Percentiles rank a stretch among this genome's conserved stretches.
Conservation (phyloP, 1,140 invertebrate species). For the Pissodes strobi region DNA sequence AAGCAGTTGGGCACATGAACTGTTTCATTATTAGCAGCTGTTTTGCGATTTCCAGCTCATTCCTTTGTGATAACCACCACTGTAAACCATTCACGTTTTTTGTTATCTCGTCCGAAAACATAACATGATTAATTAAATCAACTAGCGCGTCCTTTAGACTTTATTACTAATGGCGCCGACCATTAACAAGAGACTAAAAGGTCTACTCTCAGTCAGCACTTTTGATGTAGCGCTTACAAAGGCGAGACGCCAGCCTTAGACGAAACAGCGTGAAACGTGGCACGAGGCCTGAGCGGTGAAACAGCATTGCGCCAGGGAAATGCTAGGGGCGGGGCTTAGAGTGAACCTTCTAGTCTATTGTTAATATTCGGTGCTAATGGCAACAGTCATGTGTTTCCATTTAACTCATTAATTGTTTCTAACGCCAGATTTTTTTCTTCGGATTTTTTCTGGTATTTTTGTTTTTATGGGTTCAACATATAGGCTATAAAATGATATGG, state of each 20-base stretch:
- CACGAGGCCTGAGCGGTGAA: too few relatives aligned
- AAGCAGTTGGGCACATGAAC: neutral
- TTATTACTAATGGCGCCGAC: too few relatives aligned
- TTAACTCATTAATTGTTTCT: neutral
- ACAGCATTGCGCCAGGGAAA: too few relatives aligned
- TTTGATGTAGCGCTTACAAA: too few relatives aligned
- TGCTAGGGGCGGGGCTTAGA: too few relatives aligned
- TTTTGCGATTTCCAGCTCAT: neutral
- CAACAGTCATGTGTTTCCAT: neutral
- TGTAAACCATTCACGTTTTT: constrained; percentile 7
- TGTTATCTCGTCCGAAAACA: constrained; percentile 16
- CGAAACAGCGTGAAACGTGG: too few relatives aligned
- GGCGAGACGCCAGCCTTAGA: too few relatives aligned
- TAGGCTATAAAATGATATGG: too few relatives aligned
- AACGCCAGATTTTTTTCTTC: neutral
- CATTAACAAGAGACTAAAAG: too few relatives aligned
- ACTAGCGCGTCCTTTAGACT: neutral
- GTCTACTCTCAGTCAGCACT: too few relatives aligned
- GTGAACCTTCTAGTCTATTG: too few relatives aligned
- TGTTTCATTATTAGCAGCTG: neutral
- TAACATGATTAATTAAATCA: constrained; percentile 4
- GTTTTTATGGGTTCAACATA: neutral
- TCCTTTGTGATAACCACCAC: constrained; percentile 1
- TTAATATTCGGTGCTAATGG: too few relatives aligned
- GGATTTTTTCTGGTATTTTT: neutral